Base-by-base conservation (phyloP, 2,888 invertebrate genomes). In the Malthinus flaveolus region DNA sequence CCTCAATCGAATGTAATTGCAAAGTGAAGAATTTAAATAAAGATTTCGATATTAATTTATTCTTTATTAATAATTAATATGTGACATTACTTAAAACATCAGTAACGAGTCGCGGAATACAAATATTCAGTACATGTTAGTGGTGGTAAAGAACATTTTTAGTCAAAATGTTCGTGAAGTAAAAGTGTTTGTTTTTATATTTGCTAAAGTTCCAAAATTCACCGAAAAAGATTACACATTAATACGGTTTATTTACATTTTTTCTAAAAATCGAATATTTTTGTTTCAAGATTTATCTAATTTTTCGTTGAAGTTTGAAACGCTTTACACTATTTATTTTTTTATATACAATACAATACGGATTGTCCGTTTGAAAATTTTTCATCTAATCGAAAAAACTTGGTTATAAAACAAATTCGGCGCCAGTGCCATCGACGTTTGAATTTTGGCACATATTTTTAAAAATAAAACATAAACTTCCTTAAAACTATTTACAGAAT, bases 221-320 rank as follows among this genome's bases (percentile, higher is more conserved):
- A 75, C 66, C 75, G 75, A 77, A 75, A 75, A 66, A 70, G 61
- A 57, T 47, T 54, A 59, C 59, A 59, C 39, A 33, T 50, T 23
- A 59, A 55, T 42, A n/a, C n/a, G n/a, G n/a, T 15, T n/a, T 46
- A 54, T 54, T 49, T 59, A 50, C 47, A 53, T 48, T 32, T 48
- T 32, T 34, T 54, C 59, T 59, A 59, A 59, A 58, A 54, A 49
- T 36, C 45, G 32, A 42, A 47, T 37, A 51, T 51, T 11, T 44
- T 31, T 36, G 37, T 39, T 23, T 44, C 49, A 32, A 46, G 12
- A 34, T 49, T 34, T 44, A 64, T 31, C 48, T 64, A 59, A 63
- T 64, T 72, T 75, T 75, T 75, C 75, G 75, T 75, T 76, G 75
- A 76, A 75, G 64, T 75, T 76, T 75, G 75, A 75, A 75, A 75